These are phyloP conservation scores for Acanthosepion esculentum DNA, from an alignment of 2,888 invertebrate species.

Conservation along the genomic window DNA sequence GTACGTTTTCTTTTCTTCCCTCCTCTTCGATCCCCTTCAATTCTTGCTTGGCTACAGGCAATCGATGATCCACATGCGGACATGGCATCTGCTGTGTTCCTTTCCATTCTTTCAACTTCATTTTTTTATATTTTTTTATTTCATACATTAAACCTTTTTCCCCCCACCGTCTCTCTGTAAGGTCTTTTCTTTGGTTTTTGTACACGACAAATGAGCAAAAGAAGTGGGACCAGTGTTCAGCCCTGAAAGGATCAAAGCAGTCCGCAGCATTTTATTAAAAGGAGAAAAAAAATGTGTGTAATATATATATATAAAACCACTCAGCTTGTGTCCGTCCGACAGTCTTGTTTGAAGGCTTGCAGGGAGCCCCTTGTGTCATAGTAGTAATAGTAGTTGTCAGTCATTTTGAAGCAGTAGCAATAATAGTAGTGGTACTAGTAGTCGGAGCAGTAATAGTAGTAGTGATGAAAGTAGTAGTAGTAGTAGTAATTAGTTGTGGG, in stretches of 20 bases:
- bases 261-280: neutral
- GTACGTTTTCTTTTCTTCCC: no score
- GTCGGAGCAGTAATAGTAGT: conserved; percentile 40
- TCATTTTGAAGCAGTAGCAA: conserved; percentile 35
- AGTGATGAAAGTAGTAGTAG: neutral
- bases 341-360: neutral
- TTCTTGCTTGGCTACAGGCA: neutral
- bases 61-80: neutral
- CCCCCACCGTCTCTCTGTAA: no score
- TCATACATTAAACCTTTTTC: no score
- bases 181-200: no score
- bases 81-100: neutral
- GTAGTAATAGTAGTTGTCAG: conserved; percentile 14
- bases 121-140: no score
- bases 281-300: neutral
- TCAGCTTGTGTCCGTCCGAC: conserved; percentile 20
- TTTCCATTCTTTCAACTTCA: neutral
- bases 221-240: neutral
- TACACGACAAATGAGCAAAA: no score
- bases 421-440: neutral
- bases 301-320: neutral
- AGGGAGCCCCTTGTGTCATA: conserved; percentile 15
- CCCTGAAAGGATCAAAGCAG: neutral
- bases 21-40: no score
- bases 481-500: neutral